Conservation (phyloP, 1,140 invertebrate species). For the Homarus americanus region DNA sequence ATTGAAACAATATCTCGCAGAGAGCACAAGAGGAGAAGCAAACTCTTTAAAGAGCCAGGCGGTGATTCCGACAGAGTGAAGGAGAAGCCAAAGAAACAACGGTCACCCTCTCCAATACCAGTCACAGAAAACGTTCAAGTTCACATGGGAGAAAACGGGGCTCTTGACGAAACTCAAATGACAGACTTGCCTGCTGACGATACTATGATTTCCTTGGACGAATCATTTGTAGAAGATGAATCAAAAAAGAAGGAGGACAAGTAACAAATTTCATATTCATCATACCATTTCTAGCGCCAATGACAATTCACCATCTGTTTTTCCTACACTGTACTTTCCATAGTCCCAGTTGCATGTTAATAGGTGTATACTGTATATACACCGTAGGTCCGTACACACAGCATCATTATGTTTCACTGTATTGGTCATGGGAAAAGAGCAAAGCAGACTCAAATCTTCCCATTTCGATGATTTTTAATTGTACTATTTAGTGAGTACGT, state of each 20-base stretch:
- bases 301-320: no score
- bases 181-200: conserved; percentile 55
- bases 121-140: not conserved
- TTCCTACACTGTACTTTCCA: no score
- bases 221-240: not conserved
- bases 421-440: no score
- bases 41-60: not conserved
- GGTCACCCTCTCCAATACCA: not conserved
- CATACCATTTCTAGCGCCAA: no score
- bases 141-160: conserved; percentile 17
- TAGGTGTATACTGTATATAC: no score
- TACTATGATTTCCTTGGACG: conserved; percentile 40
- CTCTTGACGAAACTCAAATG: conserved; percentile 61
- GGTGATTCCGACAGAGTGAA: not conserved
- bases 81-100: not conserved
- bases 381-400: no score
- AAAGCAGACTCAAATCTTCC: no score
- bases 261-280: no score
- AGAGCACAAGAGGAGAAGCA: conserved; percentile 47
- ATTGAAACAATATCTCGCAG: conserved; percentile 61
- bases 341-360: no score
- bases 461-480: no score
- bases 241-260: not conserved
- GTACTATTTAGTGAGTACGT: no score
- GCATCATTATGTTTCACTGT: no score